A percentile compares a stretch with the other conserved stretches of the same genome.
phyloP scores from a whole-genome alignment of 1,140 invertebrate species.

The Drosophila cardini region DNA sequence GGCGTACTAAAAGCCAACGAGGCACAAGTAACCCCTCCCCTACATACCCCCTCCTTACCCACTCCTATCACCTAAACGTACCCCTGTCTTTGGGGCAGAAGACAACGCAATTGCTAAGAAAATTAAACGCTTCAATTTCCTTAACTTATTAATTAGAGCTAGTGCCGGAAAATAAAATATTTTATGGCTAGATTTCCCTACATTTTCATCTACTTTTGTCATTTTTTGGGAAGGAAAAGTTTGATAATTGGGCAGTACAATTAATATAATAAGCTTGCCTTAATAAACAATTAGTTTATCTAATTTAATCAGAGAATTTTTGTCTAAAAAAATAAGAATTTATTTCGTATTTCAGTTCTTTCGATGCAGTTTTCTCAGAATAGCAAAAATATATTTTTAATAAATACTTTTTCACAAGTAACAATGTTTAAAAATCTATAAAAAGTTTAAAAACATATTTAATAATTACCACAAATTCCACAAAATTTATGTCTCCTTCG shows the following conservation, averaged over 20 bases:
- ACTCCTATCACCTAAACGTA: background rate
- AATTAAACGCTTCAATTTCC: slow-evolving; percentile 47
- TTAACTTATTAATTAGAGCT: slow-evolving; percentile 65
- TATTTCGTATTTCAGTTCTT: too few species aligned
- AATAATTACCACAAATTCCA: too few species aligned
- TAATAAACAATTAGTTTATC: too few species aligned
- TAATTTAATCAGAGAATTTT: too few species aligned
- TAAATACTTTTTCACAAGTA: too few species aligned
- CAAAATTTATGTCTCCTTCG: too few species aligned
- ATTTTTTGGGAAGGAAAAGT: slow-evolving; percentile 1
- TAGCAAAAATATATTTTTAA: too few species aligned
- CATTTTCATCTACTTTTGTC: background rate
- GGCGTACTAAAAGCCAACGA: slow-evolving; percentile 65
- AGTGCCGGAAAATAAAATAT: slow-evolving; percentile 34
- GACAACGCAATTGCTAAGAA: slow-evolving; percentile 22
- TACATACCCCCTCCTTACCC: background rate
- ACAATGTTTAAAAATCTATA: too few species aligned
- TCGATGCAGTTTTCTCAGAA: too few species aligned
- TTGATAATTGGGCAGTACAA: slow-evolving; percentile 1
- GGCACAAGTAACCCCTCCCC: slow-evolving; percentile 27
- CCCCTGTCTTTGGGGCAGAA: background rate
- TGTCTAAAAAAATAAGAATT: too few species aligned
- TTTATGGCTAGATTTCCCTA: slow-evolving; percentile 10
- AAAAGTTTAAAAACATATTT: too few species aligned
- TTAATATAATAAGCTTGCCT: background rate